Percentiles rank a stretch among this genome's conserved stretches.
Conservation (phyloP, 2,888 invertebrate genomes). For the Heliothis peltigera region DNA sequence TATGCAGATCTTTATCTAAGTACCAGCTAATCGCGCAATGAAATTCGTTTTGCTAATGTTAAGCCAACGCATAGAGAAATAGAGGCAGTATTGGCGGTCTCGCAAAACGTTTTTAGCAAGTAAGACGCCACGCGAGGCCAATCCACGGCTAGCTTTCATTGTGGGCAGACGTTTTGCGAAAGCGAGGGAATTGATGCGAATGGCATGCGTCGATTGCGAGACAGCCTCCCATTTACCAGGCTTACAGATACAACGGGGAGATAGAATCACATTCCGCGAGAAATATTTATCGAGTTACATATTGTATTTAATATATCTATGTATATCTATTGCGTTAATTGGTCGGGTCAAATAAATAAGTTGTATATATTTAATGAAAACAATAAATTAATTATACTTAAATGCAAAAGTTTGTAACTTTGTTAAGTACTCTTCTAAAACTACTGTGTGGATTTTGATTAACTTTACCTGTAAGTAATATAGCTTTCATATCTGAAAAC, state of each 20-base stretch:
- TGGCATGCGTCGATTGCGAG: conserved; percentile 70
- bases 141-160: conserved; percentile 67
- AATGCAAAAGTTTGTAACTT: no score
- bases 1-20: not conserved
- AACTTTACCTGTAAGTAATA: no score
- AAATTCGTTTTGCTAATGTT: not conserved
- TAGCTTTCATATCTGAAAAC: no score
- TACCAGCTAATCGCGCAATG: conserved; percentile 8
- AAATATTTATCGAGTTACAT: conserved; percentile 7
- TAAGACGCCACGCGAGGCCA: conserved; percentile 24
- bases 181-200: conserved; percentile 59
- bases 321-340: no score
- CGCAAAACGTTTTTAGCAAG: conserved; percentile 30
- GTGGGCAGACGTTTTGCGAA: conserved; percentile 68
- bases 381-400: no score
- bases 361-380: no score
- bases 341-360: no score
- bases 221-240: conserved; percentile 74
- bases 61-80: not conserved
- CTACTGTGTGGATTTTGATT: no score
- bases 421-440: no score
- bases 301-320: no score
- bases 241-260: conserved; percentile 64
- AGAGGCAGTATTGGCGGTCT: conserved; percentile 18
- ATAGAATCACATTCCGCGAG: conserved; percentile 14